These are phyloP conservation scores for Scalopus aquaticus DNA, from an alignment of 2,113 vertebrate genomes.

Conservation along the genomic window DNA sequence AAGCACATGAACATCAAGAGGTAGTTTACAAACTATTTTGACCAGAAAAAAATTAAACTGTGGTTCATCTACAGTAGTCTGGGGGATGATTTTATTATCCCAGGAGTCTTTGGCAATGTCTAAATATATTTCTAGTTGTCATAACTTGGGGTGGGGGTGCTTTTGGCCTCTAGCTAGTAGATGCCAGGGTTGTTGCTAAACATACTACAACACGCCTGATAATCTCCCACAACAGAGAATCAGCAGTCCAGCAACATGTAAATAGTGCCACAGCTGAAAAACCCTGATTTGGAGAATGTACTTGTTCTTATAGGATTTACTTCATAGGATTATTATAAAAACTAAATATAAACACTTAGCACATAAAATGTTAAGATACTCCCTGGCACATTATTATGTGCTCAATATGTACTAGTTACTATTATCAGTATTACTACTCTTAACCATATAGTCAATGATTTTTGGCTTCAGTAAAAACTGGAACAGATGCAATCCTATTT, in stretches of 20 bases:
- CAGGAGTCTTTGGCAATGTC: background rate
- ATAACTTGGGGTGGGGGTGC: background rate
- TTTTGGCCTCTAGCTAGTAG: background rate
- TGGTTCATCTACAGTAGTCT: background rate
- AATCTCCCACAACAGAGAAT: background rate
- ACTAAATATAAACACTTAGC: slow-evolving; percentile 16
- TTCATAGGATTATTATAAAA: background rate
- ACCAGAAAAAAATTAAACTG: background rate
- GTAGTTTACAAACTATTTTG: background rate
- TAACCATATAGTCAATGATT: background rate
- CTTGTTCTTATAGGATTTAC: background rate
- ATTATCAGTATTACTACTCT: background rate
- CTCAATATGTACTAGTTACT: background rate
- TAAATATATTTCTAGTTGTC: background rate
- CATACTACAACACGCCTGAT: background rate
- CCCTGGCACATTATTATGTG: background rate
- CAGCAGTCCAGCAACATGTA: background rate
- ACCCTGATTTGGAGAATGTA: background rate
- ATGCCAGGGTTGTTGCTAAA: background rate
- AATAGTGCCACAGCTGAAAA: background rate
- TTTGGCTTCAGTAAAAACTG: background rate
- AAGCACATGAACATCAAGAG: background rate
- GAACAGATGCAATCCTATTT: slow-evolving; percentile 12
- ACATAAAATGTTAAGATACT: background rate
- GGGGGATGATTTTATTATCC: background rate